Percentiles rank a stretch among this genome's conserved stretches.
Conservation (phyloP, 2,888 invertebrate species). For the Pristionchus arcanus region DNA sequence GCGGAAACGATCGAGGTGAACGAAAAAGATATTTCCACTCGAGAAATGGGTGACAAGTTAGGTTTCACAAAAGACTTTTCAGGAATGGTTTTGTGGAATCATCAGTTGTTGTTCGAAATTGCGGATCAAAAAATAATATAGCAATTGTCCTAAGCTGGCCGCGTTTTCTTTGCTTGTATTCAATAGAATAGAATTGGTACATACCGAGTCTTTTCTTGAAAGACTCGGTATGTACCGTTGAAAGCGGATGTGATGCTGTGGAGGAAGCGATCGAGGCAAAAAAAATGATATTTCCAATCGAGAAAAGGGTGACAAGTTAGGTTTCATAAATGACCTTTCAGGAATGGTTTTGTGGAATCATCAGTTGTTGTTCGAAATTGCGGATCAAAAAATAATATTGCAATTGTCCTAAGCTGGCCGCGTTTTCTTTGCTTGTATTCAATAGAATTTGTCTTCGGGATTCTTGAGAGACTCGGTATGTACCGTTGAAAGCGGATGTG, state of each 20-base stretch:
- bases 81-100: too few relatives aligned
- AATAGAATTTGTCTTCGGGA: neutral
- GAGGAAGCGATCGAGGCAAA: conserved; percentile 66
- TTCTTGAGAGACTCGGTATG: neutral
- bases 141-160: neutral
- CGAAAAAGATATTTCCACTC: neutral
- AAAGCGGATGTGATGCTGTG: conserved; percentile 75
- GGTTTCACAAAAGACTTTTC: too few relatives aligned
- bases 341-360: too few relatives aligned
- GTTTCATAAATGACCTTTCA: too few relatives aligned
- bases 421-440: neutral
- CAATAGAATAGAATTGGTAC: too few relatives aligned
- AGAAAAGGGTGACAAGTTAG: too few relatives aligned
- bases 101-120: too few relatives aligned
- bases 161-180: neutral
- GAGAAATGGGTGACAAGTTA: too few relatives aligned
- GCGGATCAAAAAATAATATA: neutral
- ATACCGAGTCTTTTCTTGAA: too few relatives aligned
- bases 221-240: too few relatives aligned
- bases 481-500: too few relatives aligned
- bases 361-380: too few relatives aligned
- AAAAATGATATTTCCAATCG: neutral
- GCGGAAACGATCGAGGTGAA: conserved; percentile 66
- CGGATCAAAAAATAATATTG: neutral
- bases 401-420: neutral